Conservation (phyloP, 2,888 invertebrate genomes). For the Ormyrus thymus region DNA sequence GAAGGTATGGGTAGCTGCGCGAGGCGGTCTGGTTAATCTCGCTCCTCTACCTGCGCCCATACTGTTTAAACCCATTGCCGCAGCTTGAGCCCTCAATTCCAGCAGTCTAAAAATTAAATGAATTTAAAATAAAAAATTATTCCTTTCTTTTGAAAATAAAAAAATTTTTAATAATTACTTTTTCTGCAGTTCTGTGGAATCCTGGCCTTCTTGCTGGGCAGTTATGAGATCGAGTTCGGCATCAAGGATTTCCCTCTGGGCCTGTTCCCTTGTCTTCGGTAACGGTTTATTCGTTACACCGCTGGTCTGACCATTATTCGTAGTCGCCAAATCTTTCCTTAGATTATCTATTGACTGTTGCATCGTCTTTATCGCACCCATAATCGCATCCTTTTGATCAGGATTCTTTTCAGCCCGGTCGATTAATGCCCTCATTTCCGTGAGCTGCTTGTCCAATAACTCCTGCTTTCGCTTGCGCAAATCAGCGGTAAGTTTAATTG, state of each 20-base stretch:
- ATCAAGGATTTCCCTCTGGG: constrained; percentile 92
- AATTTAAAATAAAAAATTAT: background rate
- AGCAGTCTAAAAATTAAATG: constrained; percentile 75
- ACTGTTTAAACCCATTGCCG: constrained; percentile 73
- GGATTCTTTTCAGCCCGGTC: constrained; percentile 87
- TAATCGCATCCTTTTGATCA: constrained; percentile 85
- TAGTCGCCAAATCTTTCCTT: constrained; percentile 80
- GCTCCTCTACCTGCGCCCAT: constrained; percentile 58
- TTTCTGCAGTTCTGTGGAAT: constrained; percentile 87
- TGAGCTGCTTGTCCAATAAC: constrained; percentile 90
- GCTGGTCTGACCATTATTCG: constrained; percentile 74
- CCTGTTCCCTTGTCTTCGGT: constrained; percentile 85
- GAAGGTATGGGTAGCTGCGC: constrained; percentile 64
- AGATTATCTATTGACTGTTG: constrained; percentile 89
- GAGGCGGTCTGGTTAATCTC: constrained; percentile 65
- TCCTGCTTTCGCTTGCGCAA: constrained; percentile 90
- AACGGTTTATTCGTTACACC: constrained; percentile 76
- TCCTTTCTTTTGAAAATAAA: background rate
- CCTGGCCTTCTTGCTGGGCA: constrained; percentile 91
- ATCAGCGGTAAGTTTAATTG: constrained; percentile 86
- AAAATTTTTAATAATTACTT: constrained; percentile 69
- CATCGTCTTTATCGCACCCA: constrained; percentile 88
- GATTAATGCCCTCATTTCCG: constrained; percentile 89
- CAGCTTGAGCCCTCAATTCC: constrained; percentile 81
- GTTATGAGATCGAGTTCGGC: constrained; percentile 93